phyloP scores from a whole-genome alignment of 1,140 invertebrate genomes.

The Cardiocondyla obscurior region DNA sequence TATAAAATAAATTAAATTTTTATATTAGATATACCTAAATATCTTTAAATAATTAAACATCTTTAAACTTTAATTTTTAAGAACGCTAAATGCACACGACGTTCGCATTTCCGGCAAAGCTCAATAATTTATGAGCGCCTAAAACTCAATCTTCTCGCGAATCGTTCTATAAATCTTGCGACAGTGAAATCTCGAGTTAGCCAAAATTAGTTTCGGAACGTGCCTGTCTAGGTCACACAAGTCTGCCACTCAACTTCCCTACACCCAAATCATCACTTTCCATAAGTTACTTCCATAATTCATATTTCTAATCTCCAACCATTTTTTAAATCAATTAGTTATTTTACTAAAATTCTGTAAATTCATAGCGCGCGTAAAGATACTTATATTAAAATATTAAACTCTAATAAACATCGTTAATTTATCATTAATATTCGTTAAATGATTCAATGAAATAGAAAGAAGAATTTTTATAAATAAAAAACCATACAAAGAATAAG shows the following conservation, averaged over 20 bases:
- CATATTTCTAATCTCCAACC: not conserved
- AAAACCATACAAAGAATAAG: not conserved
- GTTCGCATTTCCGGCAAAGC: slow-evolving; percentile 31
- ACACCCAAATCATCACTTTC: slow-evolving; percentile 41
- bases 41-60: too few species aligned
- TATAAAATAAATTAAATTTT: too few species aligned
- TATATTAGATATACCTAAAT: too few species aligned
- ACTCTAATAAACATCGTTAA: not conserved
- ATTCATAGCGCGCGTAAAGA: not conserved
- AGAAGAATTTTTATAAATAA: not conserved
- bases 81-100: slow-evolving; percentile 50
- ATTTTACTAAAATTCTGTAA: not conserved
- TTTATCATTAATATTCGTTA: not conserved
- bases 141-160: slow-evolving; percentile 50
- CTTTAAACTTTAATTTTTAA: too few species aligned
- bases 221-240: slow-evolving; percentile 44
- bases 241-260: slow-evolving; percentile 21
- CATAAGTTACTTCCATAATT: slow-evolving; percentile 26
- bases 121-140: slow-evolving; percentile 55
- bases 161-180: slow-evolving; percentile 55
- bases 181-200: slow-evolving; percentile 53
- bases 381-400: not conserved
- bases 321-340: not conserved
- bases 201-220: slow-evolving; percentile 49
- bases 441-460: not conserved